phyloP scores from a whole-genome alignment of 2,113 vertebrate genomes.

The Oriolus oriolus region DNA sequence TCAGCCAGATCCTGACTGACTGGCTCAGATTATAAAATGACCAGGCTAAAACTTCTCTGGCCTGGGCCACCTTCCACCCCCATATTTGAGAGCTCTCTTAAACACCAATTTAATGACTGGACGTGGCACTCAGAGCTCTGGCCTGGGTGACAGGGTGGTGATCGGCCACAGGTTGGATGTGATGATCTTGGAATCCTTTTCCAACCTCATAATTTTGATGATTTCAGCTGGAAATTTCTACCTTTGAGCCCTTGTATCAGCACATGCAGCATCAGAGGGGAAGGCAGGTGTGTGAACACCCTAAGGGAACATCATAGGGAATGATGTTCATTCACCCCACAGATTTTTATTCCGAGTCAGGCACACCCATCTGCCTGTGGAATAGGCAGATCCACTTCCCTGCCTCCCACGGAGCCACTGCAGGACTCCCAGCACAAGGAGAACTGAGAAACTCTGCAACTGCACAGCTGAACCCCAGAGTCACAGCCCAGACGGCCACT shows the following conservation, averaged over 20 bases:
- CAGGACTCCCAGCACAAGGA: background rate
- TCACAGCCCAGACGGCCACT: background rate
- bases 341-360: background rate
- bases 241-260: background rate
- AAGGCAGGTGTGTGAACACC: background rate
- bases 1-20: background rate
- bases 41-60: background rate
- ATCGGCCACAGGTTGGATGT: background rate
- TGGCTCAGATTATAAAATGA: background rate
- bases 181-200: background rate
- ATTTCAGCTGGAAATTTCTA: background rate
- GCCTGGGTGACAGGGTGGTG: background rate
- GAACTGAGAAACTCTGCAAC: background rate
- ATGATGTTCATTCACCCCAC: background rate
- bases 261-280: background rate
- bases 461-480: background rate
- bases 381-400: background rate
- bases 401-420: background rate
- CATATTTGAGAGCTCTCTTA: background rate
- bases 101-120: background rate
- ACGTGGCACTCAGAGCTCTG: background rate
- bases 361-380: background rate
- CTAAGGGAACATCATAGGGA: background rate
- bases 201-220: background rate
- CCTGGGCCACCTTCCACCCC: background rate